A percentile compares a stretch with the other conserved stretches of the same genome.
Conservation (phyloP, 2,888 invertebrate species). For the Tipula vernalis region DNA sequence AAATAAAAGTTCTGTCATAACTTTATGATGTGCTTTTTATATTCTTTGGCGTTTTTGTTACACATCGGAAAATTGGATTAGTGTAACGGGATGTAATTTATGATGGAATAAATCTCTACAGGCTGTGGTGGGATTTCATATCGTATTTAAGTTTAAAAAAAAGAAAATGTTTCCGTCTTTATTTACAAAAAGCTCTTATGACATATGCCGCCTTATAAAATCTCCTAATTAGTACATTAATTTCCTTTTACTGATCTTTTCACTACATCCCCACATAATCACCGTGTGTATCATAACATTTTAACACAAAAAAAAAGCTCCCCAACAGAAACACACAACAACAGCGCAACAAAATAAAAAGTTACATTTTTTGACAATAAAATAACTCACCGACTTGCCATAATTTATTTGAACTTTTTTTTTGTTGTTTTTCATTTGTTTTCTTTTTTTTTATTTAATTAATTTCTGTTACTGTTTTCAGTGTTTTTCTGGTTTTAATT, state of each 20-base stretch:
- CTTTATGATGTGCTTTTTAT: background rate
- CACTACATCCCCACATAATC: background rate
- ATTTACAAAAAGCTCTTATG: too few species aligned
- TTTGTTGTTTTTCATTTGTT: background rate
- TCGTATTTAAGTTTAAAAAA: too few species aligned
- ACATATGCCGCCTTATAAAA: too few species aligned
- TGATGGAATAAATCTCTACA: background rate
- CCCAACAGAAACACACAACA: background rate
- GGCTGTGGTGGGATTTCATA: background rate
- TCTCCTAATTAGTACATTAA: background rate
- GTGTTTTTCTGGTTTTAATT: background rate
- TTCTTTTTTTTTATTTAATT: background rate
- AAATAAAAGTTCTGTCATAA: background rate
- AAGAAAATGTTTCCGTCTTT: too few species aligned
- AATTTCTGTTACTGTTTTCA: background rate
- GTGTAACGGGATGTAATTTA: background rate
- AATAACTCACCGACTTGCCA: background rate
- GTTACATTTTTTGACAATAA: background rate
- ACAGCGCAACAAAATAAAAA: background rate
- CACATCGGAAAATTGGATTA: background rate
- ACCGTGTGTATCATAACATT: background rate
- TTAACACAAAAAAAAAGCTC: background rate
- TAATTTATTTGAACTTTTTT: slow-evolving; percentile 1
- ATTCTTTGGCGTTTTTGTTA: background rate
- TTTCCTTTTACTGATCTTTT: background rate